Base-by-base conservation (phyloP, 1,140 invertebrate genomes). In the Drosophila setifemur region DNA sequence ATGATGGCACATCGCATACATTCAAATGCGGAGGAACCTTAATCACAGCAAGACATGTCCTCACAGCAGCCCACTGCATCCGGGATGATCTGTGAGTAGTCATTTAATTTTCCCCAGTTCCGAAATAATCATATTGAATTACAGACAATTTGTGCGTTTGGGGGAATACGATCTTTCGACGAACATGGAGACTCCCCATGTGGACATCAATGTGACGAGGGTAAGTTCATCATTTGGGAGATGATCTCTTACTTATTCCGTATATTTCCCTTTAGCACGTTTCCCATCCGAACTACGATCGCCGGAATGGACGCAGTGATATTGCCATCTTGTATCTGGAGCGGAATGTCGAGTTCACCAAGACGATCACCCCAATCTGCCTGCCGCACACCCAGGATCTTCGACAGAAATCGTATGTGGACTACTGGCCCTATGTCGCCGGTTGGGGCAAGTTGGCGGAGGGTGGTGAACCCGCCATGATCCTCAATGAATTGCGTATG, bases 401-500 rank as follows among this genome's bases (percentile, higher is more conserved):
- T 23, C 70, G 79, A 1, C 11, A 47, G 8, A 85, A 79, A 16
- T 76, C 64, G 33, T 63, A 81, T 72, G 66, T 85, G 11, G 33
- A 33, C 37, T 92, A 54, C 81, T 95, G 94, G 91, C 52, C 89
- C 91, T 58, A 94, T 96, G 92, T 96, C 1, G 94, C 94, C 25
- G 96, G 96, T 12, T 97, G 96, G 96, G 96, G 96, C 42, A 91
- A 72, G 35, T 85, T 72, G 2, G 54, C 73, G 67, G 64, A 73
- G 71, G 88, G 71, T 12, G 95, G 95, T 11, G 92, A 93, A 8
- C 91, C 93, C 2, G 93, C 94, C 25, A 85, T 89, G 0, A 81
- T 88, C 4, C 89, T 97, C 1, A 93, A 94, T 78, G 93, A 95
- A 58, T 90, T 94, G 16, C 94, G 95, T 82, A 76, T 97, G n/a